These are phyloP conservation scores for Ophraella communa DNA, from an alignment of 2,888 invertebrate species.

Conservation along the genomic window DNA sequence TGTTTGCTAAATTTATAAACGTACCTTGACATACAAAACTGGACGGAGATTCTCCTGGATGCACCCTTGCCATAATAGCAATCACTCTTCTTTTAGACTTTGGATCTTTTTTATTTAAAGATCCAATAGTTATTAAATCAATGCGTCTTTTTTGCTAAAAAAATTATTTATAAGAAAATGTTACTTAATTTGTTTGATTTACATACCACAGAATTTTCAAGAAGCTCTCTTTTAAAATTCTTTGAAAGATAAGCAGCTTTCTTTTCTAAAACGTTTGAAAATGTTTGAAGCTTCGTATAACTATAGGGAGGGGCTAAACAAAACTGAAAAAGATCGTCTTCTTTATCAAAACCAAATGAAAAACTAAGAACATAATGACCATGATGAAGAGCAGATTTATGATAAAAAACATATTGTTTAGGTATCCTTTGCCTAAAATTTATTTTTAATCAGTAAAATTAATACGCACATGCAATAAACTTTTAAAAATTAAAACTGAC, in stretches of 20 bases:
- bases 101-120: constrained; percentile 57
- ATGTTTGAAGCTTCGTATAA: constrained; percentile 88
- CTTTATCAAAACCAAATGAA: constrained; percentile 92
- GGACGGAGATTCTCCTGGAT: constrained; percentile 94
- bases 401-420: constrained; percentile 87
- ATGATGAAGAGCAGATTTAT: constrained; percentile 86
- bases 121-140: constrained; percentile 85
- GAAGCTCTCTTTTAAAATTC: constrained; percentile 73
- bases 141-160: constrained; percentile 89
- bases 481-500: constrained; percentile 7
- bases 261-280: constrained; percentile 76
- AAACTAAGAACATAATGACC: constrained; percentile 93
- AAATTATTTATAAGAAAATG: too few species aligned
- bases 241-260: constrained; percentile 63
- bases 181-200: too few species aligned
- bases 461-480: background rate
- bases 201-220: constrained; percentile 71
- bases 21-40: constrained; percentile 92
- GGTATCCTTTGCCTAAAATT: constrained; percentile 78
- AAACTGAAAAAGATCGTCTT: constrained; percentile 95
- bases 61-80: constrained; percentile 85
- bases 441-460: too few species aligned
- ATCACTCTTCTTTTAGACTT: constrained; percentile 75
- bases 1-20: background rate
- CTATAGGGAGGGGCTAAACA: constrained; percentile 93